These are phyloP conservation scores for Capricornis sumatraensis DNA, from an alignment of 2,113 vertebrate species.

Conservation along the genomic window DNA sequence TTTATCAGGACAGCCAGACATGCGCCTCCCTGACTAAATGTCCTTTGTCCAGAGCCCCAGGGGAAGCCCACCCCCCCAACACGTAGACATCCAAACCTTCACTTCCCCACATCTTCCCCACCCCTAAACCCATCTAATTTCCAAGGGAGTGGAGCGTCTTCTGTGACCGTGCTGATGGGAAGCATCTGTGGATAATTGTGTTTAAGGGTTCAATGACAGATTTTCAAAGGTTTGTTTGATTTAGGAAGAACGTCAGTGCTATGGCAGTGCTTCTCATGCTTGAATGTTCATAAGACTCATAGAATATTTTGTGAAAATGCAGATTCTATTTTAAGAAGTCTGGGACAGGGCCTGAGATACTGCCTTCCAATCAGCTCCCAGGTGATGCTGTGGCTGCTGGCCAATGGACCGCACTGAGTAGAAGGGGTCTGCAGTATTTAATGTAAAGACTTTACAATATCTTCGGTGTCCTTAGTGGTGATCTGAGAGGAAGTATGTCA, in stretches of 20 bases:
- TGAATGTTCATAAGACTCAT: neutral
- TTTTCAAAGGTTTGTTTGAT: neutral
- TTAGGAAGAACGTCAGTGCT: neutral
- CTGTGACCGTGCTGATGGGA: neutral
- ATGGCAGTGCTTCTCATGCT: neutral
- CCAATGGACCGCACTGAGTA: neutral
- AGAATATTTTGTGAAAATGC: neutral
- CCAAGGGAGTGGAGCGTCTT: neutral
- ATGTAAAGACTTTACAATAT: neutral
- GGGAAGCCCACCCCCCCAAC: neutral
- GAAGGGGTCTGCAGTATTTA: neutral
- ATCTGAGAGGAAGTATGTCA: neutral
- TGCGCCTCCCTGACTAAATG: neutral
- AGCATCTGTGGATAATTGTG: neutral
- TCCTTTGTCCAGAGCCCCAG: neutral
- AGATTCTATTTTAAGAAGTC: neutral
- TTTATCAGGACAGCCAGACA: constrained; percentile 8
- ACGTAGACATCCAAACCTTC: neutral
- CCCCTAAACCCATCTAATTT: neutral
- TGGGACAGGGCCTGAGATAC: neutral
- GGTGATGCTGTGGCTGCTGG: neutral
- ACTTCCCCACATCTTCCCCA: neutral
- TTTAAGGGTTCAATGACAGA: neutral
- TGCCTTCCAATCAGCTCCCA: neutral
- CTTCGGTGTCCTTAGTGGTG: neutral